phyloP scores from a whole-genome alignment of 2,888 invertebrate species.

The Leptinotarsa juncta region DNA sequence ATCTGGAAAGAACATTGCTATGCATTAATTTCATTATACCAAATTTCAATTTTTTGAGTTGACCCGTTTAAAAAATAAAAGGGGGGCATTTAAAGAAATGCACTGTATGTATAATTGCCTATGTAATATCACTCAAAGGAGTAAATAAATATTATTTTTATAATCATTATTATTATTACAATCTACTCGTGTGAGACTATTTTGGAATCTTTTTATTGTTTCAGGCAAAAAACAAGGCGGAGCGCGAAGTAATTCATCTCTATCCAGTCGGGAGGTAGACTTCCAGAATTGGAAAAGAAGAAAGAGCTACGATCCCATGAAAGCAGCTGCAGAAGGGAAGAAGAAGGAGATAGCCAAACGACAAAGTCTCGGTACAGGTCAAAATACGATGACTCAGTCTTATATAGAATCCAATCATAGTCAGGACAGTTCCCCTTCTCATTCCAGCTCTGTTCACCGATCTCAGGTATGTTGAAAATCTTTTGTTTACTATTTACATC shows the following conservation, averaged over 20 bases:
- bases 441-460: conserved; percentile 65
- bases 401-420: conserved; percentile 57
- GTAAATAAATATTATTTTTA: background rate
- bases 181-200: background rate
- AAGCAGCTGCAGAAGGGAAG: conserved; percentile 89
- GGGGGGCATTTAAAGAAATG: too few species aligned
- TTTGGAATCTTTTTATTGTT: conserved; percentile 30
- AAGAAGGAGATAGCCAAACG: conserved; percentile 71
- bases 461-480: conserved; percentile 60
- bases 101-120: too few species aligned
- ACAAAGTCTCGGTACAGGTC: conserved; percentile 35
- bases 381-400: conserved; percentile 61
- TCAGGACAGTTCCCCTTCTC: conserved; percentile 65
- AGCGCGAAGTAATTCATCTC: conserved; percentile 74
- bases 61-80: too few species aligned
- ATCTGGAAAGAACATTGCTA: too few species aligned
- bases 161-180: background rate
- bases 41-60: too few species aligned
- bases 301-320: conserved; percentile 95
- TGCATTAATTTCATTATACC: too few species aligned
- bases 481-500: conserved; percentile 15
- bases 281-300: conserved; percentile 96
- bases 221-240: conserved; percentile 70
- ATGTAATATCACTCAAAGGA: too few species aligned
- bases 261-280: conserved; percentile 83